Percentiles rank a stretch among this genome's conserved stretches.
Conservation (phyloP, 2,797 vertebrate species). For the Spinus pinus region DNA sequence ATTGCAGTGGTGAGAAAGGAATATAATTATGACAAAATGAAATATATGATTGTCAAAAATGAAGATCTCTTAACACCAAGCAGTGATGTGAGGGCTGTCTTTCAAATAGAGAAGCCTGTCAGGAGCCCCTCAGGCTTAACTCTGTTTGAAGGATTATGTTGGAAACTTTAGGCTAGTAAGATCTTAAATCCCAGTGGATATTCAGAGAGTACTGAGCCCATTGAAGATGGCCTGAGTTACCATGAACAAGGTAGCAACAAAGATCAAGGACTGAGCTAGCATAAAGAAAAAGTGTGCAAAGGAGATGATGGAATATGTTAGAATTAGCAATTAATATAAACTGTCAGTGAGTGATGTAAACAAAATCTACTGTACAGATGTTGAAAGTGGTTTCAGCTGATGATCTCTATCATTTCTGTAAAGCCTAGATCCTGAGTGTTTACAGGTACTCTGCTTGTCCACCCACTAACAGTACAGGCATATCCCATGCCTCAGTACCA, state of each 20-base stretch:
- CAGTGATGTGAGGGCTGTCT: background rate
- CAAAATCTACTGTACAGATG: background rate
- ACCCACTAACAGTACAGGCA: background rate
- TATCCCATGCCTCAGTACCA: background rate
- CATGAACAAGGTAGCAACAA: background rate
- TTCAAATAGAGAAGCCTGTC: background rate
- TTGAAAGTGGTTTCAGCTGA: background rate
- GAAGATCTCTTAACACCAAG: background rate
- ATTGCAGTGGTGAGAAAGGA: background rate
- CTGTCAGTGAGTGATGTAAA: background rate
- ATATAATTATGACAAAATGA: background rate
- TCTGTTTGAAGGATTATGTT: background rate
- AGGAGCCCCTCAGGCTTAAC: background rate
- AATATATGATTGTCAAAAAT: background rate
- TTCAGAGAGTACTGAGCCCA: background rate
- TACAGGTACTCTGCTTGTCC: background rate
- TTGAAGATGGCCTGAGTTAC: background rate
- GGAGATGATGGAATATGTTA: background rate
- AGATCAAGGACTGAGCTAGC: background rate
- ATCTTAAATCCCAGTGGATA: background rate
- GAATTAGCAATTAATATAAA: background rate
- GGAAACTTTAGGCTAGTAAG: background rate
- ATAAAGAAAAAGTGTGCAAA: background rate
- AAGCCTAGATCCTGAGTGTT: background rate
- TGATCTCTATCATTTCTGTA: background rate